Evolutionary conservation across 2,888 invertebrate species (phyloP).

Genomic region (Microchrysa polita): DNA sequence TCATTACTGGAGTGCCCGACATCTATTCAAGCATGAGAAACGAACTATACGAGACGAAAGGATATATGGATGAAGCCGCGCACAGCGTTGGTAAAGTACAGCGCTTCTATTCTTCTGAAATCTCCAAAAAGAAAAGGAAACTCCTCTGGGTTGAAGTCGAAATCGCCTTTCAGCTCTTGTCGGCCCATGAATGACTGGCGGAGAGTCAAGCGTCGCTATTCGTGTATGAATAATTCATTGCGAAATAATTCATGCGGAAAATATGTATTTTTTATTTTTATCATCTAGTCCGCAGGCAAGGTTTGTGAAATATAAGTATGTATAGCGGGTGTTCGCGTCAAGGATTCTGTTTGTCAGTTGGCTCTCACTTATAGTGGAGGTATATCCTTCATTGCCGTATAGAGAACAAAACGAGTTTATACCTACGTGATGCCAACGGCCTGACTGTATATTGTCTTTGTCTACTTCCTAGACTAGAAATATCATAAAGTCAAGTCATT

Average conservation of each 20-base stretch:
- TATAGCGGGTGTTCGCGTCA: background rate
- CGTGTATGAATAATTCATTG: slow-evolving; percentile 47
- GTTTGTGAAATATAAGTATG: slow-evolving; percentile 11
- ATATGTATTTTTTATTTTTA: slow-evolving; percentile 42
- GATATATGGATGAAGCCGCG: background rate
- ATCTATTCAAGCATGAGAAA: background rate
- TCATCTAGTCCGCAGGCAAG: slow-evolving; percentile 9
- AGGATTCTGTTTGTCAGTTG: background rate
- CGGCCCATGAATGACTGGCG: slow-evolving; percentile 18
- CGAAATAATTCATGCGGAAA: slow-evolving; percentile 47
- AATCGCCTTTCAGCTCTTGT: background rate
- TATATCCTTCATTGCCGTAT: slow-evolving; percentile 6
- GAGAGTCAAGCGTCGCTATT: slow-evolving; percentile 20
- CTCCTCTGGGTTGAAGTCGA: background rate
- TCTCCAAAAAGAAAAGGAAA: background rate
- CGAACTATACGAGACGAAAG: background rate
- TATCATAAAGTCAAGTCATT: background rate
- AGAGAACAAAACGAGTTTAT: too few relatives aligned
- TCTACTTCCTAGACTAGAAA: background rate
- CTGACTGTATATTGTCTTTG: slow-evolving; percentile 1
- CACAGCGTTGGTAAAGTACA: background rate
- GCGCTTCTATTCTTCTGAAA: background rate
- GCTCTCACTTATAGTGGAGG: too few relatives aligned
- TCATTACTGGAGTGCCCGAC: background rate
- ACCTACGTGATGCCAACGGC: background rate